phyloP scores from a whole-genome alignment of 1,140 invertebrate species.

The Caenorhabditis brenneri region DNA sequence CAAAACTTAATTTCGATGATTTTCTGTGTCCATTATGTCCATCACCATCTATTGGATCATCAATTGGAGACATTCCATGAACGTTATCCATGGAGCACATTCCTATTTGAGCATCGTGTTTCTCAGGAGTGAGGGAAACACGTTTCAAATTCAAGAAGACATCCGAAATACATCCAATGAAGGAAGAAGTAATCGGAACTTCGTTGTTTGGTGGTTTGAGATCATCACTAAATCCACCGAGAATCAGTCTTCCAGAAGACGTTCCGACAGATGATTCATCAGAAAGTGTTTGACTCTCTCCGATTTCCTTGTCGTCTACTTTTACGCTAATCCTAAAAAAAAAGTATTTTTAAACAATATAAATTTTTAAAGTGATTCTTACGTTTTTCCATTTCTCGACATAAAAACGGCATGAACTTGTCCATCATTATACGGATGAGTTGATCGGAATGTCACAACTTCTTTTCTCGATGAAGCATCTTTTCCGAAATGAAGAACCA shows the following conservation, averaged over 20 bases:
- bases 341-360: background rate
- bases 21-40: slow-evolving; percentile 37
- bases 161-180: slow-evolving; percentile 70
- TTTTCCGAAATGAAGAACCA: slow-evolving; percentile 66
- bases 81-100: slow-evolving; percentile 56
- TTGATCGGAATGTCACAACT: slow-evolving; percentile 62
- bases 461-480: slow-evolving; percentile 53
- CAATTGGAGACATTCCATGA: slow-evolving; percentile 45
- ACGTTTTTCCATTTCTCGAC: slow-evolving; percentile 59
- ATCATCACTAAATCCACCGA: slow-evolving; percentile 57
- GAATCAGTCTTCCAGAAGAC: slow-evolving; percentile 48
- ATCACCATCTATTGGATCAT: slow-evolving; percentile 45
- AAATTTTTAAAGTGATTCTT: slow-evolving; percentile 17
- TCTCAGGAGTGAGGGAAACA: slow-evolving; percentile 64
- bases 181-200: slow-evolving; percentile 59
- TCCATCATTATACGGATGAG: slow-evolving; percentile 65
- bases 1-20: slow-evolving; percentile 17
- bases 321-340: slow-evolving; percentile 60
- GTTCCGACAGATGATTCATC: slow-evolving; percentile 63
- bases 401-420: slow-evolving; percentile 67
- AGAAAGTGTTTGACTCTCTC: slow-evolving; percentile 56
- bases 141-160: slow-evolving; percentile 63
- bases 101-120: slow-evolving; percentile 65
- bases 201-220: slow-evolving; percentile 57
- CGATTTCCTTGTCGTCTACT: slow-evolving; percentile 67